Evolutionary conservation across 2,113 vertebrate genomes (phyloP).

Genomic region (Oreochromis niloticus): DNA sequence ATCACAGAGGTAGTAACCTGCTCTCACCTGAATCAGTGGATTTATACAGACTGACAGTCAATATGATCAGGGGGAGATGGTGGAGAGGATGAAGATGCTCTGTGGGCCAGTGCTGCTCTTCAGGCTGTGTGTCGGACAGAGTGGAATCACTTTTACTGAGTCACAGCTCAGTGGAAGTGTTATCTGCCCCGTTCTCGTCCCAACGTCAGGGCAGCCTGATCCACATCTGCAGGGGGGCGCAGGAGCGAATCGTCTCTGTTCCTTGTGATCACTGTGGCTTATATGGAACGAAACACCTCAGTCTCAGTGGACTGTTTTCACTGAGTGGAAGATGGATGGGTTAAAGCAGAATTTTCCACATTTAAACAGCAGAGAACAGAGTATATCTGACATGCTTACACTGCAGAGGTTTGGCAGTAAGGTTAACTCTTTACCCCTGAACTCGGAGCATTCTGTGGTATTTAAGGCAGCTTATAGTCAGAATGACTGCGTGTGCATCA

Average conservation of each 20-base stretch:
- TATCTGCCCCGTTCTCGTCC: background rate
- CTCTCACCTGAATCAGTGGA: background rate
- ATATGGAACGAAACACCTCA: background rate
- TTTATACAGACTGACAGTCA: background rate
- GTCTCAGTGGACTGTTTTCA: background rate
- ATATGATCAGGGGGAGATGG: background rate
- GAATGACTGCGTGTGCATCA: background rate
- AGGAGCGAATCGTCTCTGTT: background rate
- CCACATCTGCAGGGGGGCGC: background rate
- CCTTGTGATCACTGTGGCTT: background rate
- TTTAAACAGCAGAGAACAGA: background rate
- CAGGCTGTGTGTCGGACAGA: background rate
- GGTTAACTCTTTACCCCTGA: background rate
- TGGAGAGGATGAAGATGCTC: background rate
- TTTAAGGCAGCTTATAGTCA: background rate
- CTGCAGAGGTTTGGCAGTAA: background rate
- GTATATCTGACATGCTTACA: background rate
- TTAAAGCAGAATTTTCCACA: background rate
- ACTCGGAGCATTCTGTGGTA: background rate
- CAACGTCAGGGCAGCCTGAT: background rate
- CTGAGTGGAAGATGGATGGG: background rate
- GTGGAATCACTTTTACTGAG: background rate
- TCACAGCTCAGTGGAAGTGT: background rate
- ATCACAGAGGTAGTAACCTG: background rate
- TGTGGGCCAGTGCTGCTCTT: background rate